Evolutionary conservation across 1,140 invertebrate genomes (phyloP).

Genomic region (Megalonaias nervosa): DNA sequence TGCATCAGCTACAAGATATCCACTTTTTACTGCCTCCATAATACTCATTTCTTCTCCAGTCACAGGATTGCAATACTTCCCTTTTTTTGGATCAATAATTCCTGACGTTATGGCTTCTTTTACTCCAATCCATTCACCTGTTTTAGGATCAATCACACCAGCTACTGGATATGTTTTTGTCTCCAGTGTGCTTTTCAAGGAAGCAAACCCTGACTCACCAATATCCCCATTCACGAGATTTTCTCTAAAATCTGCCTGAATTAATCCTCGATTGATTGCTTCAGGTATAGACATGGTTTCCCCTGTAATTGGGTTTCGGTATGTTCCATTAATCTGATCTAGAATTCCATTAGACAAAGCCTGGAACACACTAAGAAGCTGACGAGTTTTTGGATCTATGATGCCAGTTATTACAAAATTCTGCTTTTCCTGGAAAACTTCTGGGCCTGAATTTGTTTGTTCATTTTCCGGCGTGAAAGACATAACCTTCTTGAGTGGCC

Average conservation of each 20-base stretch:
- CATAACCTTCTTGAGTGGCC: conserved; percentile 45
- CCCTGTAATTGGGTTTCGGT: conserved; percentile 83
- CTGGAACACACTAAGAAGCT: conserved; percentile 85
- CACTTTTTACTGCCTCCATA: conserved; percentile 65
- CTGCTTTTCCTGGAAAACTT: conserved; percentile 45
- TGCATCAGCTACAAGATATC: conserved; percentile 60
- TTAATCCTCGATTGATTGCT: conserved; percentile 84
- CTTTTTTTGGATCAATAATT: conserved; percentile 62
- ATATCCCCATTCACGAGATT: conserved; percentile 40
- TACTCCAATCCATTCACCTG: conserved; percentile 65
- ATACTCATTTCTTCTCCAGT: conserved; percentile 65
- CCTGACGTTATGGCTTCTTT: conserved; percentile 64
- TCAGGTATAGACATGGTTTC: conserved; percentile 85
- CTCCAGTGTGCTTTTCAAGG: conserved; percentile 50
- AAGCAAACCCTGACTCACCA: conserved; percentile 43
- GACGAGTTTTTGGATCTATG: conserved; percentile 85
- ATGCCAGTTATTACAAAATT: conserved; percentile 76
- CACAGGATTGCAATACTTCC: conserved; percentile 67
- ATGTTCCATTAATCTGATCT: conserved; percentile 80
- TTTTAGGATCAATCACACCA: conserved; percentile 74
- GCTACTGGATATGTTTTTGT: conserved; percentile 51
- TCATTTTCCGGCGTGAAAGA: conserved; percentile 14
- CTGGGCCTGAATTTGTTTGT: conserved; percentile 12
- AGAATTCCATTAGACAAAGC: conserved; percentile 89
- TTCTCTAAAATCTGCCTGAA: conserved; percentile 69